These are phyloP conservation scores for Chrysemys picta DNA, from an alignment of 2,113 vertebrate genomes.

Conservation along the genomic window DNA sequence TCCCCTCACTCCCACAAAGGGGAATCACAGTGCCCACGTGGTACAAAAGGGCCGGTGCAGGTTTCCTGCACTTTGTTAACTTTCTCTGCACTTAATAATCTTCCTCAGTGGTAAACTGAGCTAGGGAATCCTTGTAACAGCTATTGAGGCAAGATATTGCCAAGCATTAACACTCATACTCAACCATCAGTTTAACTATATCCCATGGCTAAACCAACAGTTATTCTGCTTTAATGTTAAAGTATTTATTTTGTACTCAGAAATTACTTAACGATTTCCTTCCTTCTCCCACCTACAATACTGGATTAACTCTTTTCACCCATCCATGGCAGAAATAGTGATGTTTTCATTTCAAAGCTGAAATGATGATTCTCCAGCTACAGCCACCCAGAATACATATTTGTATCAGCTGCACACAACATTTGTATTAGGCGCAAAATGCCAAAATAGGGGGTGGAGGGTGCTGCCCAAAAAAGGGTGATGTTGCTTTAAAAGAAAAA, in stretches of 20 bases:
- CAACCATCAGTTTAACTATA: constrained; percentile 32
- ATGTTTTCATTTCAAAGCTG: background rate
- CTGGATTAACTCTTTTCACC: background rate
- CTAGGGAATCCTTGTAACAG: background rate
- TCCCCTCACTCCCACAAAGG: background rate
- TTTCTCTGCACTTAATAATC: background rate
- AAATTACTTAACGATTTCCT: constrained; percentile 26
- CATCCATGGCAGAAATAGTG: background rate
- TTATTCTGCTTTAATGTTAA: constrained; percentile 46
- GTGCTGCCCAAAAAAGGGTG: background rate
- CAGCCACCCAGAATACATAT: background rate
- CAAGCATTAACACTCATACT: constrained; percentile 35
- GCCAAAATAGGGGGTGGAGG: background rate
- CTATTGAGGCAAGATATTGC: constrained; percentile 31
- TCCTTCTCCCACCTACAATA: constrained; percentile 4
- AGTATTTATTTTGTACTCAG: constrained; percentile 29
- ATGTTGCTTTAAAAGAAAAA: background rate
- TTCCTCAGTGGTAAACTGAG: background rate
- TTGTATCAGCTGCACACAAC: background rate
- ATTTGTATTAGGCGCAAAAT: background rate
- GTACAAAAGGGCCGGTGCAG: background rate
- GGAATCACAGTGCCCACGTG: background rate
- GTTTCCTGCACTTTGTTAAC: background rate
- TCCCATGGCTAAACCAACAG: constrained; percentile 43
- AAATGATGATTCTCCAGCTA: background rate